Percentiles rank a stretch among this genome's conserved stretches.
These are phyloP conservation scores for cat (Felis catus) DNA, from an alignment of 2,113 vertebrate genomes.

Conservation along the genomic window DNA sequence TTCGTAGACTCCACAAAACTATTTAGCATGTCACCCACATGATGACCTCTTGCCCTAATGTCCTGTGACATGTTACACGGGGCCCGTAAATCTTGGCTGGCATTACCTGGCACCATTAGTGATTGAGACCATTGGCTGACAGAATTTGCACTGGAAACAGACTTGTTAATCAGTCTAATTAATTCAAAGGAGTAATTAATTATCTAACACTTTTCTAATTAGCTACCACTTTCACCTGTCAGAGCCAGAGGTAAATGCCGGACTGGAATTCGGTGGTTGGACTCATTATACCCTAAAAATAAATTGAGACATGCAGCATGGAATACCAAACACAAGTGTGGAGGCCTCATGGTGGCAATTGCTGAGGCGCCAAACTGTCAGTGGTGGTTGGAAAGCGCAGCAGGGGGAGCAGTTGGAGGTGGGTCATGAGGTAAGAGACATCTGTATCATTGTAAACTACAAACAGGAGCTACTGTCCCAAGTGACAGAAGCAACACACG, in stretches of 20 bases:
- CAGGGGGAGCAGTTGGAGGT: not conserved
- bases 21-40: not conserved
- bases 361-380: not conserved
- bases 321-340: not conserved
- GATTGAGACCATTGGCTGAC: not conserved
- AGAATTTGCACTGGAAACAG: slow-evolving; percentile 46
- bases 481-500: not conserved
- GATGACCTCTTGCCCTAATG: not conserved
- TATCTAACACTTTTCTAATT: slow-evolving; percentile 65
- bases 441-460: not conserved
- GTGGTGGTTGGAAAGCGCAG: not conserved
- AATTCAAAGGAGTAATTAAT: slow-evolving; percentile 68
- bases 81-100: not conserved
- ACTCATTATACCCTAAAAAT: slow-evolving; percentile 25
- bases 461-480: not conserved
- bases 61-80: fast-evolving
- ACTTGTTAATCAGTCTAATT: slow-evolving; percentile 47
- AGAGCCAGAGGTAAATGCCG: slow-evolving; percentile 56
- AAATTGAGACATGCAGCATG: not conserved
- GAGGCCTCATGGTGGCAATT: too few relatives aligned
- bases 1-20: not conserved
- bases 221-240: slow-evolving; percentile 58
- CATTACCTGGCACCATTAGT: not conserved
- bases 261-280: slow-evolving; percentile 14
- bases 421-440: not conserved